Base-by-base conservation (phyloP, 2,113 vertebrate genomes). In the Brienomyrus brachyistius region DNA sequence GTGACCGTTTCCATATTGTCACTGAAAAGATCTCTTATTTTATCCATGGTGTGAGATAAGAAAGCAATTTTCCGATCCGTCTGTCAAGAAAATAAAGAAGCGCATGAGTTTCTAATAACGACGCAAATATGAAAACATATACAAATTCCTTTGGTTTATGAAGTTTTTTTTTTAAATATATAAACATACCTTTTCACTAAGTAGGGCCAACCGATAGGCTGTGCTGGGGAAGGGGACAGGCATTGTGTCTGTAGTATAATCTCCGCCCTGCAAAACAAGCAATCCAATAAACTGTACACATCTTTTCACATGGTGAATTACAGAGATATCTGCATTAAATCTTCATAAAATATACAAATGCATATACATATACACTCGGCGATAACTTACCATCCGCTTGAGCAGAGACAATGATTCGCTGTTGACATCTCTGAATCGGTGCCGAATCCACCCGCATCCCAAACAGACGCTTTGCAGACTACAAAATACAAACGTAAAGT, bases 211-310 rank as follows among this genome's bases (percentile, higher is more conserved):
- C 4, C 15, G 13, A 45, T 17, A 48, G 45, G 6, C 0, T 27
- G 1, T 0, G 10, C 23, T 13, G 10, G 83, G 83, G 43, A 85
- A 51, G 1, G 1, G 47, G 45, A 51, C 83, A 48, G 83, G 43
- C 27, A n/a, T 3, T 13, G 7, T 48, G 10, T 85, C 15, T 27
- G 45, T 47, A 47, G 83, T 85, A 27, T 4, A 48, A n/a, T 50
- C 47, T 85, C 83, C 83, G 23, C 83, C 83, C 83, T 85, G 83
- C 82, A 84, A 48, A 84, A 48, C 70, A 77, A 77, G 15, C 70
- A 77, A 40, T 40, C 11, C 70, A 77, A 77, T 77, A 52, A 52
- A 17, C 51, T 62, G 9, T 62, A n/a, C n/a, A 62, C 23, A n/a
- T 62, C 56, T 62, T 62, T 62, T n/a, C 7, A 62, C 23, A 23